Evolutionary conservation across 2,888 invertebrate species (phyloP), one percentile per base, ranked within the genome.

Genomic region (Bugulina stolonifera): DNA sequence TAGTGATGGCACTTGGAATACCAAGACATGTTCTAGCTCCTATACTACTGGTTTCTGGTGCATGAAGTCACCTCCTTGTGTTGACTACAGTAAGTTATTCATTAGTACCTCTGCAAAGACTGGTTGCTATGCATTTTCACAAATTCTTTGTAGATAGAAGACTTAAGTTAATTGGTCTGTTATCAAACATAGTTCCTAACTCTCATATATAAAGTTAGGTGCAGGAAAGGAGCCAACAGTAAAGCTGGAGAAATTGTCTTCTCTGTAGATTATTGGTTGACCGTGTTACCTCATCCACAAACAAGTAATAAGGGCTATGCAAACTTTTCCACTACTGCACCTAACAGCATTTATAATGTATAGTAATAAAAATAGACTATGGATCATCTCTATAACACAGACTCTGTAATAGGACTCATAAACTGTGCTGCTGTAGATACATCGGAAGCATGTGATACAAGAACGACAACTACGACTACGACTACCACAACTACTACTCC

Each of bases 41-140:
- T 27, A 32, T 64, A 27, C 10, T 10, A 14, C 64, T 32, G 64
- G 64, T 14, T 64, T 25, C 32, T 64, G 22, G 25, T 64, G 64
- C n/a, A 27, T 64, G 32, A 27, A 22, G 22, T 10, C 10, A 14
- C 64, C 64, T 10, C 14, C 64, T 25, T 64, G 64, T 27, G 27
- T 27, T 64, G 32, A 25, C 29, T 25, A 32, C n/a, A 64, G 64
- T 64, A 64, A 64, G 64, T 64, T n/a, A n/a, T n/a, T n/a, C n/a
- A n/a, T n/a, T n/a, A n/a, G n/a, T n/a, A n/a, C n/a, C n/a, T n/a
- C n/a, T n/a, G n/a, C n/a, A n/a, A n/a, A n/a, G n/a, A n/a, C n/a
- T n/a, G n/a, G n/a, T n/a, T n/a, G n/a, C n/a, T n/a, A n/a, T n/a
- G n/a, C n/a, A n/a, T n/a, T n/a, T n/a, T n/a, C n/a, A n/a, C n/a